These are phyloP conservation scores for Cephus pulcher DNA, from an alignment of 2,888 invertebrate genomes.

Conservation along the genomic window DNA sequence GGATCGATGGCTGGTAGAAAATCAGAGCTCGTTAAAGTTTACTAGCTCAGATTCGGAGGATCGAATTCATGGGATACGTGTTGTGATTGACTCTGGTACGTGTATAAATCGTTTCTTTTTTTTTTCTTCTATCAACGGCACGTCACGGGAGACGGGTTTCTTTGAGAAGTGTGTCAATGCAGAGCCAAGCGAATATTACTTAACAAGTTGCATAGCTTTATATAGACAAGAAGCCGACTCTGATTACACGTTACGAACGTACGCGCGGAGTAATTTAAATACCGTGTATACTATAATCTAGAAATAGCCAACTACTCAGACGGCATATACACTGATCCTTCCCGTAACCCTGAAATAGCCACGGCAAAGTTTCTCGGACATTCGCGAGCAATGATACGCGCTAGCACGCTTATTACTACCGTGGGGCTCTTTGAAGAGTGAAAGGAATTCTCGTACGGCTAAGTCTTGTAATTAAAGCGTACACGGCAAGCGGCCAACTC, in stretches of 20 bases:
- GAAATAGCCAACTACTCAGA: neutral
- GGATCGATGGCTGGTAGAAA: neutral
- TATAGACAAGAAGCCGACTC: neutral
- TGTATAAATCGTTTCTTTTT: neutral
- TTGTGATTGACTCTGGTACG: neutral
- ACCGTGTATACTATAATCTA: neutral
- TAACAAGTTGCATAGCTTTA: neutral
- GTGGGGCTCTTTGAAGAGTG: neutral
- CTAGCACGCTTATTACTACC: neutral
- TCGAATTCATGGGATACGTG: neutral
- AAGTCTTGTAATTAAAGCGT: neutral
- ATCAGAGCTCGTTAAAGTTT: neutral
- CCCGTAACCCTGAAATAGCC: slow-evolving; percentile 3
- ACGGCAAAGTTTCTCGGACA: neutral
- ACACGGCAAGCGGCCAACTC: neutral
- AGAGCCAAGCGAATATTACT: neutral
- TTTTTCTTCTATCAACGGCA: neutral
- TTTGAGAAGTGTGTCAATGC: neutral
- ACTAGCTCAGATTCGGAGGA: neutral
- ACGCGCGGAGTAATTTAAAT: neutral
- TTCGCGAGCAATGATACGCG: neutral
- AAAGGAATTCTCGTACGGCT: neutral
- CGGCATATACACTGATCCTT: neutral
- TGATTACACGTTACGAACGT: neutral
- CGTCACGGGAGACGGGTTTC: neutral